A percentile compares a stretch with the other conserved stretches of the same genome.
phyloP scores from a whole-genome alignment of 2,888 invertebrate species.

The Drosophila demipolita region DNA sequence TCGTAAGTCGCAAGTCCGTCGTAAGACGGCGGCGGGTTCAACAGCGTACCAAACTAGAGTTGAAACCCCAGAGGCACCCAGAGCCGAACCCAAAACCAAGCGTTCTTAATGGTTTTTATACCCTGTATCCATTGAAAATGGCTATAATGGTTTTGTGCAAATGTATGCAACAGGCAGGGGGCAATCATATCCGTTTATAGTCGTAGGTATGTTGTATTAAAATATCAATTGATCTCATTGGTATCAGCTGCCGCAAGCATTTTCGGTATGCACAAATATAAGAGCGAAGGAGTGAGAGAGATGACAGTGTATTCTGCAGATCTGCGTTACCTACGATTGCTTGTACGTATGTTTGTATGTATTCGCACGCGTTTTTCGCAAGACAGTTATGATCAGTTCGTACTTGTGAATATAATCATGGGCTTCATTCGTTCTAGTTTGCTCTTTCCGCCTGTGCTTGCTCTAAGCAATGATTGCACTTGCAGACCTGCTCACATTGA shows the following conservation, averaged over 20 bases:
- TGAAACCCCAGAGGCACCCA: conserved; percentile 27
- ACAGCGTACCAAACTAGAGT: conserved; percentile 42
- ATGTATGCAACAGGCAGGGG: not conserved
- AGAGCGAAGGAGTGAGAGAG: not conserved
- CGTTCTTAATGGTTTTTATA: conserved; percentile 60
- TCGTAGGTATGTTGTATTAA: too few species aligned
- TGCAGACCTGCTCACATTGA: not conserved
- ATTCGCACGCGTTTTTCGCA: not conserved
- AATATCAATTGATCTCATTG: not conserved
- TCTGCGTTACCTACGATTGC: not conserved
- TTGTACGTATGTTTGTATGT: not conserved
- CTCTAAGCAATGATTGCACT: not conserved
- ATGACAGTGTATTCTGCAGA: not conserved
- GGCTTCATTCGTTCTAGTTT: not conserved
- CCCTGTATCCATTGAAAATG: not conserved
- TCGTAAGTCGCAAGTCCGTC: conserved; percentile 14
- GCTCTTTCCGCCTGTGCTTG: not conserved
- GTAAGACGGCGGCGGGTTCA: conserved; percentile 40
- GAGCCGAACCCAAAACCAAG: conserved; percentile 34
- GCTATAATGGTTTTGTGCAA: not conserved
- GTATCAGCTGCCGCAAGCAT: not conserved
- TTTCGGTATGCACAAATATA: not conserved
- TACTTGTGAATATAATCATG: not conserved
- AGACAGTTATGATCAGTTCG: not conserved
- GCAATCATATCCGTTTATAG: not conserved